Evolutionary conservation across 2,113 vertebrate genomes (phyloP), one percentile per base, ranked within the genome.

Genomic region (Dasyurus viverrinus): DNA sequence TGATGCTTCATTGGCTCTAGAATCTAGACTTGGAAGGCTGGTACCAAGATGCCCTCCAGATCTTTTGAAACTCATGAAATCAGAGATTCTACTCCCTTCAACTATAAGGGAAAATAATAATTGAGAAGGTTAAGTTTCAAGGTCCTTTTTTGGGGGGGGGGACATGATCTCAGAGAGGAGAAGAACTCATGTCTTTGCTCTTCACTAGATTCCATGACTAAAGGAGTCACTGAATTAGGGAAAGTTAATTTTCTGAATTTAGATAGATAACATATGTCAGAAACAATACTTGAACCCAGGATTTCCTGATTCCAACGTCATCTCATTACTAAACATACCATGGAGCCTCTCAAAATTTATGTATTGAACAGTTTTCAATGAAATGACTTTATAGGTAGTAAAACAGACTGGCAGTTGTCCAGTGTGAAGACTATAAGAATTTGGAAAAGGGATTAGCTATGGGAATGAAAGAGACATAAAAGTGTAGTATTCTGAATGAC

Each of bases 391-490:
- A n/a, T 68, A n/a, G 54, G 46, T 27, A 36, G 12, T 27, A 25
- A 54, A 25, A 50, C 0, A 0, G 0, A 92, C 46, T 27, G 53
- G 27, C 22, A 12, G 48, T 0, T 2, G 47, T 8, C n/a, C 12
- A 0, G 7, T 30, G 23, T 30, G 48, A 54, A 53, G 48, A 7
- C 0, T 27, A 60, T 42, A 27, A 0, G 0, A 22, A 48, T 30
- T 36, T 48, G 84, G 9, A 8, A 26, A 26, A 48, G 52, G 42
- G 46, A 16, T 90, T 46, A 1, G 42, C 4, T 30, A 16, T 30
- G 55, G 92, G n/a, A n/a, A 1, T 10, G 24, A 24, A 57, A 12
- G 10, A 36, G 47, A 52, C 8, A 90, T 2, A 25, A 10, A 53
- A 50, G 89, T 0, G 27, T 55, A 30, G 16, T 1, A 0, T 90